Percentiles rank a stretch among this genome's conserved stretches.
These are phyloP conservation scores for Amphibalanus amphitrite DNA, from an alignment of 1,140 invertebrate genomes.

Conservation along the genomic window DNA sequence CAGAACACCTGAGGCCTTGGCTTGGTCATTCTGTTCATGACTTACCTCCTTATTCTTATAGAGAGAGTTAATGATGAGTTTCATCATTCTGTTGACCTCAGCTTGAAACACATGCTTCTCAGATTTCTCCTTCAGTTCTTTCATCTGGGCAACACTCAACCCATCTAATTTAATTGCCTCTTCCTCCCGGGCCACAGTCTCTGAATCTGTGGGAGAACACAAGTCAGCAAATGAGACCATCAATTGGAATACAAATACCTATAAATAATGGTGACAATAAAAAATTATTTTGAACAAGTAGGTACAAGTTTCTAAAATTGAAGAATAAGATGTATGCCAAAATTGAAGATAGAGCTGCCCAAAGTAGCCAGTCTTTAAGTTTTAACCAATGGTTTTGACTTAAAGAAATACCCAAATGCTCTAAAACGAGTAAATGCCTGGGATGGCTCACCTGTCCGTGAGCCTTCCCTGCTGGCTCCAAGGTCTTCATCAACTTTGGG, in stretches of 20 bases:
- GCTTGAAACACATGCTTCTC: conserved; percentile 91
- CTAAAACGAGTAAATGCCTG: too few relatives aligned
- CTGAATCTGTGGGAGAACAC: conserved; percentile 40
- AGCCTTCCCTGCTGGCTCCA: background rate
- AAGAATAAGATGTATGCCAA: background rate
- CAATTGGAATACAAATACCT: background rate
- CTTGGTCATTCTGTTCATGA: too few relatives aligned
- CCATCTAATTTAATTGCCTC: conserved; percentile 94
- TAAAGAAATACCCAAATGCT: too few relatives aligned
- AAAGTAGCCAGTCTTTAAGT: too few relatives aligned
- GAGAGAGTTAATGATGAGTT: conserved; percentile 95
- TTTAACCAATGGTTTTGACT: too few relatives aligned
- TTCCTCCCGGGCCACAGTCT: conserved; percentile 69
- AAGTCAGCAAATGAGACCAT: conserved; percentile 11
- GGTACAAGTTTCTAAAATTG: background rate
- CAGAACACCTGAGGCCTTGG: too few relatives aligned
- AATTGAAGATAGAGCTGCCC: too few relatives aligned
- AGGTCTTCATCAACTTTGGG: background rate
- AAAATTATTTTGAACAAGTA: background rate
- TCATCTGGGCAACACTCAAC: conserved; percentile 81
- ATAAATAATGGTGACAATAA: background rate
- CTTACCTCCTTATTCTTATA: conserved; percentile 95
- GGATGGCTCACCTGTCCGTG: background rate
- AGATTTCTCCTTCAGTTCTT: conserved; percentile 73
- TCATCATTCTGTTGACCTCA: conserved; percentile 99